Conservation (phyloP, 92 coral and sea anemone genomes). For the Metridium senile region DNA sequence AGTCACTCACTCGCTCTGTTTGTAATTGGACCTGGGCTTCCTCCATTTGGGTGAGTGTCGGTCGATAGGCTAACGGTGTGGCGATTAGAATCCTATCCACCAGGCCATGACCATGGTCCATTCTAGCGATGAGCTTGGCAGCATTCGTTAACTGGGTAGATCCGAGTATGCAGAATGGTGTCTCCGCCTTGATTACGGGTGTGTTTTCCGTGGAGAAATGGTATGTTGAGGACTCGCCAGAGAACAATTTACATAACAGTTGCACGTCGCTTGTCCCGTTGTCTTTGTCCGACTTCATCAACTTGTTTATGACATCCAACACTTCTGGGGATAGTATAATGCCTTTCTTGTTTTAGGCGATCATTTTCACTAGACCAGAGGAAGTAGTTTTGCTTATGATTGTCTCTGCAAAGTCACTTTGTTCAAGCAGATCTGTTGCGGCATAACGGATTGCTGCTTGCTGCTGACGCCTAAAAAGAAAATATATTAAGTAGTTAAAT, state of each 20-base stretch:
- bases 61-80: conserved; percentile 46
- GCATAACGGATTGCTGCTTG: conserved; percentile 29
- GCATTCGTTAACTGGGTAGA: conserved; percentile 51
- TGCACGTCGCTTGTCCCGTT: conserved; percentile 58
- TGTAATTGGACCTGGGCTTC: conserved; percentile 6
- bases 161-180: conserved; percentile 66
- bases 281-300: conserved; percentile 55
- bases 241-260: conserved; percentile 49
- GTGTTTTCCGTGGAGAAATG: conserved; percentile 55
- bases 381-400: conserved; percentile 50
- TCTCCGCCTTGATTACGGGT: conserved; percentile 42
- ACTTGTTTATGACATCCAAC: conserved; percentile 47
- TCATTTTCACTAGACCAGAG: conserved; percentile 47
- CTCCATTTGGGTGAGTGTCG: conserved; percentile 43
- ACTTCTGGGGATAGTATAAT: conserved; percentile 62
- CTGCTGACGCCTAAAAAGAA: conserved; percentile 21
- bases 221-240: conserved; percentile 51
- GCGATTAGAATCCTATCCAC: conserved; percentile 54
- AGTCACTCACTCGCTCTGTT: conserved; percentile 5
- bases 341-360: conserved; percentile 38
- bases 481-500: too few relatives aligned
- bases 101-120: conserved; percentile 62
- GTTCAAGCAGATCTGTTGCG: conserved; percentile 15
- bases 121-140: conserved; percentile 43
- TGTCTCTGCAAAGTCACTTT: not conserved